Conservation (phyloP, 2,113 vertebrate genomes). For the Scopus umbretta region DNA sequence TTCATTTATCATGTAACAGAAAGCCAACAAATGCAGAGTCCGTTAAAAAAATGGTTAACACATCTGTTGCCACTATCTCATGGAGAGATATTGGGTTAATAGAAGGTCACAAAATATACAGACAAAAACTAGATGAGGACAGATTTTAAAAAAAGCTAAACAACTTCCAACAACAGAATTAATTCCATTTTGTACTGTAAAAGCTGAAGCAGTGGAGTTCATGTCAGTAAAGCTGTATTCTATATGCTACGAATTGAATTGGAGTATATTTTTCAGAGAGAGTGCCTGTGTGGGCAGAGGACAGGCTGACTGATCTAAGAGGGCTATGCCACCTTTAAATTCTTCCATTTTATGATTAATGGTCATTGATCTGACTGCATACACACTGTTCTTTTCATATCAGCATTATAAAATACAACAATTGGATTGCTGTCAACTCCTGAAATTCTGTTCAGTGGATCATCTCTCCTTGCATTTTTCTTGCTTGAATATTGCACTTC, state of each 20-base stretch:
- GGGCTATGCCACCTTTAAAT: too few species aligned
- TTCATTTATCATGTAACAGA: background rate
- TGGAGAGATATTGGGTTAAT: background rate
- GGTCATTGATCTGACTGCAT: background rate
- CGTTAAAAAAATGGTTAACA: background rate
- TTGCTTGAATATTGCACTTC: background rate
- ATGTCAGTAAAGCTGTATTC: background rate
- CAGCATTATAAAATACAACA: background rate
- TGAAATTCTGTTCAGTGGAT: background rate
- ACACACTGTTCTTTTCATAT: background rate
- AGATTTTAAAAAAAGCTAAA: background rate
- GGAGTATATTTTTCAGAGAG: too few species aligned
- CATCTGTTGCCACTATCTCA: background rate
- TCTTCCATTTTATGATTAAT: conserved; percentile 18
- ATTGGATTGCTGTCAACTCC: background rate
- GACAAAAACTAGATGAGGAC: background rate
- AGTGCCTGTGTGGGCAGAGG: too few species aligned
- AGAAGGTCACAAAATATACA: background rate
- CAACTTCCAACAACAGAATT: background rate
- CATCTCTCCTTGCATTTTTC: background rate
- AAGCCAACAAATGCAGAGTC: background rate
- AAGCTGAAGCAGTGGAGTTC: background rate
- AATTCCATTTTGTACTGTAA: background rate
- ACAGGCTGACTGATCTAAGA: too few species aligned
- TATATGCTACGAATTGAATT: background rate